A percentile compares a stretch with the other conserved stretches of the same genome.
Evolutionary conservation across 1,140 invertebrate genomes (phyloP).

Genomic region (Bombus affinis): DNA sequence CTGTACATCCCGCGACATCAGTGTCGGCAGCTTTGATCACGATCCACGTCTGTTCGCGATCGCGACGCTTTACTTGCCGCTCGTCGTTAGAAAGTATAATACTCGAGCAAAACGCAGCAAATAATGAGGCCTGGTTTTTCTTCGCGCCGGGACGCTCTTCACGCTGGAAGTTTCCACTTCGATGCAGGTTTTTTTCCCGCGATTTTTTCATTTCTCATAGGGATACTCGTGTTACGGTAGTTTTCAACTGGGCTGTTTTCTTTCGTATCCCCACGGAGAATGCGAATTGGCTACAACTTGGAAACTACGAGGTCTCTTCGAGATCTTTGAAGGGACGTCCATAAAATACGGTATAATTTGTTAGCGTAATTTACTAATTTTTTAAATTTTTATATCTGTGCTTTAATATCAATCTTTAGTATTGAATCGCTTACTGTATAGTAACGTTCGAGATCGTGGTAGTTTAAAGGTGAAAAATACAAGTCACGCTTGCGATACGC

Average conservation of each 20-base stretch:
- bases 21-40: conserved; percentile 25
- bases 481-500: background rate
- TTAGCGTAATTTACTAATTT: too few relatives aligned
- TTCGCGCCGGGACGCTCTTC: background rate
- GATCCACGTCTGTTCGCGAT: background rate
- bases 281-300: too few relatives aligned
- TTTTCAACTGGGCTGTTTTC: background rate
- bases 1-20: conserved; percentile 19
- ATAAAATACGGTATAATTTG: too few relatives aligned
- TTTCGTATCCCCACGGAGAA: background rate
- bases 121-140: conserved; percentile 11
- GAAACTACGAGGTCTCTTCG: too few relatives aligned
- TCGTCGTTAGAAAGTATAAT: conserved; percentile 36
- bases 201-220: background rate
- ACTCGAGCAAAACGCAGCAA: conserved; percentile 22
- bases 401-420: too few relatives aligned
- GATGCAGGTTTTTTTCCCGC: background rate
- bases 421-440: too few relatives aligned
- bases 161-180: background rate
- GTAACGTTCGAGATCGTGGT: too few relatives aligned
- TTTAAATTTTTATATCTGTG: too few relatives aligned
- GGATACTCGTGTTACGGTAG: background rate
- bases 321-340: too few relatives aligned
- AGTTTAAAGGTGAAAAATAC: too few relatives aligned
- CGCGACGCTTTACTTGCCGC: too few relatives aligned